Conservation (phyloP, 2,797 vertebrate species). For the Poliocrania exsul region DNA sequence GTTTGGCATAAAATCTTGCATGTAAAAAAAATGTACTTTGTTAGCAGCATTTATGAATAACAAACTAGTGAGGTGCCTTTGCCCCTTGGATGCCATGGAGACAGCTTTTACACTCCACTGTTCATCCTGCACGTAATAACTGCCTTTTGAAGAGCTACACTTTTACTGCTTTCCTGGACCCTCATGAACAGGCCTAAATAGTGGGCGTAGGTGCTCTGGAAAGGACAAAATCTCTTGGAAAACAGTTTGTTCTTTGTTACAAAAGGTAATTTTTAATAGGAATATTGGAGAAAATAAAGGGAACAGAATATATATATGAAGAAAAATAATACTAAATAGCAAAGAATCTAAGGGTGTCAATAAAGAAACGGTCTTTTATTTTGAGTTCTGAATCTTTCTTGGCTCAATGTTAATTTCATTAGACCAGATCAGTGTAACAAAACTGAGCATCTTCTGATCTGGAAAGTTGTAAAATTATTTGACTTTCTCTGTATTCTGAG, state of each 20-base stretch:
- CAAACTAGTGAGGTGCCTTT: not conserved
- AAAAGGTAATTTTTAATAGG: not conserved
- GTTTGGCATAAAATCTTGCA: not conserved
- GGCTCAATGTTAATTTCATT: not conserved
- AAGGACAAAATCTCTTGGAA: constrained; percentile 23
- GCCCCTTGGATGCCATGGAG: constrained; percentile 2
- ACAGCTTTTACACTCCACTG: not conserved
- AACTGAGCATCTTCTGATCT: not conserved
- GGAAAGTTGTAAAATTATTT: not conserved
- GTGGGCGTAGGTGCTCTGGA: not conserved
- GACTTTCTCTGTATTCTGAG: not conserved
- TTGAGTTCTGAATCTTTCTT: not conserved
- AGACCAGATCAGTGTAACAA: not conserved
- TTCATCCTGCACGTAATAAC: not conserved
- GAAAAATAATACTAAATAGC: not conserved
- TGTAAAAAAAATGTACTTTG: not conserved
- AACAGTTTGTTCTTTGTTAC: not conserved
- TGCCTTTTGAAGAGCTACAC: constrained; percentile 23
- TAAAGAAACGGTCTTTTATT: not conserved
- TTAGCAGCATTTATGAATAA: constrained; percentile 35
- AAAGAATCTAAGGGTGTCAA: not conserved
- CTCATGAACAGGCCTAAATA: not conserved
- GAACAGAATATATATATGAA: not conserved
- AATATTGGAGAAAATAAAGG: not conserved
- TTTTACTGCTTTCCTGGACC: not conserved